A percentile compares a stretch with the other conserved stretches of the same genome.
phyloP scores from a whole-genome alignment of 2,888 invertebrate species.

The Alcis repandata region DNA sequence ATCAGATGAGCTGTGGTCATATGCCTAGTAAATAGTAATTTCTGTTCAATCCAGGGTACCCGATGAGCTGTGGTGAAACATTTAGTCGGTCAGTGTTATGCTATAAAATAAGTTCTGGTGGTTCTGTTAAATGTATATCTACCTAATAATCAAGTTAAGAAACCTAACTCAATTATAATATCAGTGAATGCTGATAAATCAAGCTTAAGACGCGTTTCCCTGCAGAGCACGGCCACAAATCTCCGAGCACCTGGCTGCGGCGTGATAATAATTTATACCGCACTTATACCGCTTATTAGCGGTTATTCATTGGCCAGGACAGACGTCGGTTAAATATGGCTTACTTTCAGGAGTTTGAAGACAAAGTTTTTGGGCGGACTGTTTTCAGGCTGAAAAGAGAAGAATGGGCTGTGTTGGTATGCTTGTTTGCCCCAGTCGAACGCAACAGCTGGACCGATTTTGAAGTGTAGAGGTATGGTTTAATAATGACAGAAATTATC shows the following conservation, averaged over 20 bases:
- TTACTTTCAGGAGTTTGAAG: background rate
- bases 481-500: too few relatives aligned
- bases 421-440: too few relatives aligned
- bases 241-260: conserved; percentile 23
- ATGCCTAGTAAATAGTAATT: too few relatives aligned
- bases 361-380: background rate
- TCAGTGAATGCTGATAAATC: conserved; percentile 17
- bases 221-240: conserved; percentile 16
- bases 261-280: conserved; percentile 42
- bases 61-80: too few relatives aligned
- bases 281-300: conserved; percentile 40
- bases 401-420: too few relatives aligned
- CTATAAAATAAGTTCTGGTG: background rate
- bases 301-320: conserved; percentile 30
- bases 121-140: too few relatives aligned
- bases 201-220: background rate
- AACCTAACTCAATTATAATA: background rate
- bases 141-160: background rate
- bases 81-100: too few relatives aligned
- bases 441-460: too few relatives aligned
- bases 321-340: conserved; percentile 4
- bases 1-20: too few relatives aligned
- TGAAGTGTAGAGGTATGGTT: too few relatives aligned
- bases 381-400: too few relatives aligned
- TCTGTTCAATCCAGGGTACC: too few relatives aligned